Base-by-base conservation (phyloP, 2,888 invertebrate species). In the Eulithis prunata region DNA sequence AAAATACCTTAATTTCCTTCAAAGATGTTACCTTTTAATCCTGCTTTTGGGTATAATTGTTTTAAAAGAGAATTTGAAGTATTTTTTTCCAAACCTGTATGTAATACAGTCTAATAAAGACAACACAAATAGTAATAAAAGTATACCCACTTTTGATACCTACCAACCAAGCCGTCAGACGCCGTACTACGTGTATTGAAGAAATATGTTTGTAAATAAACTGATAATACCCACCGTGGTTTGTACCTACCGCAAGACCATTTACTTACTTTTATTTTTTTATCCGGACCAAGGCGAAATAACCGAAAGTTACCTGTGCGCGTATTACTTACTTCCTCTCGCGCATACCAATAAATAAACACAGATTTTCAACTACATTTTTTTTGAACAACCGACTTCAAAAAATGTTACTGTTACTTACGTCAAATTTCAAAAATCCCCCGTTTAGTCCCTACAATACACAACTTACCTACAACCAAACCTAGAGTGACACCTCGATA, bases 151-250 rank as follows among this genome's bases (percentile, higher is more conserved):
- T 71, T 62, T 51, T 13, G 41, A 84, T 87, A 87, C 87, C 87
- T 85, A 85, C 87, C 87, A 83, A 87, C 85, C 86, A 71, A 83
- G 83, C 86, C 85, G 84, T 79, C n/a, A 55, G 83, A 82, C 85
- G 80, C 75, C 75, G 3, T 41, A 51, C 2, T 55, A 32, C 28
- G 14, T 69, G 68, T 72, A 61, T 69, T 64, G 51, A 62, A 68
- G 41, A 75, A 57, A 70, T 71, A 69, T 68, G 53, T 66, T 69
- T 71, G 62, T 69, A 60, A 58, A 61, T 60, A 60, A 65, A 59
- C 55, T 32, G 32, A 68, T 69, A 36, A 84, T 84, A 85, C 85
- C 85, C 80, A 86, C 86, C 86, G 79, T 80, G 13, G 47, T 61
- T 41, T 49, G 79, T 86, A 89, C 90, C 88, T 84, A 89, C 89